phyloP scores from a whole-genome alignment of 2,797 vertebrate genomes.

The Distichodus sexfasciatus region DNA sequence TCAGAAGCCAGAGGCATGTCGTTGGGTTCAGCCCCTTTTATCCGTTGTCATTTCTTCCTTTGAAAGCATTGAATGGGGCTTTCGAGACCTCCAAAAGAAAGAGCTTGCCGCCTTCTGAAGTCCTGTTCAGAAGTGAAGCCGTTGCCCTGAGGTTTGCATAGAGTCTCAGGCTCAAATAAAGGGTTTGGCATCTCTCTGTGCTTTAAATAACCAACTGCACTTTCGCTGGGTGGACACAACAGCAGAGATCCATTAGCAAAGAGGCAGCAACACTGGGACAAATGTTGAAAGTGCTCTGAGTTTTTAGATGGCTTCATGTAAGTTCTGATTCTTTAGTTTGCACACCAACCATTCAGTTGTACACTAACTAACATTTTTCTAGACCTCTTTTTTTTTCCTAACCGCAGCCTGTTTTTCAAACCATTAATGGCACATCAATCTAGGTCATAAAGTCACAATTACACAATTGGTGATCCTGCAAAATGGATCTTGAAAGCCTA shows the following conservation, averaged over 20 bases:
- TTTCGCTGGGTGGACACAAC: constrained; percentile 14
- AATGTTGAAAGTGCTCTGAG: constrained; percentile 54
- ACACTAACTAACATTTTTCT: no score
- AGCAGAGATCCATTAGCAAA: constrained; percentile 42
- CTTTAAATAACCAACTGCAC: constrained; percentile 33
- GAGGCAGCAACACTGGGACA: constrained; percentile 22
- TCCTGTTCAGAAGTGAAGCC: constrained; percentile 46
- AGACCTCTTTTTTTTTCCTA: no score
- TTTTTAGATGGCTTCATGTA: constrained; percentile 50
- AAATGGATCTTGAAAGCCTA: no score
- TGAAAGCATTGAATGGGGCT: no score
- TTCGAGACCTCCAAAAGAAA: no score
- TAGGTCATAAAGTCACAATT: no score
- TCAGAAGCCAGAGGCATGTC: constrained; percentile 49
- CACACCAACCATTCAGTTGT: constrained; percentile 42
- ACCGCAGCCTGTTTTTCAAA: constrained; percentile 47
- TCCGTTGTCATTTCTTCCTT: constrained; percentile 35
- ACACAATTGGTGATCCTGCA: no score
- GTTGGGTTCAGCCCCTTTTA: constrained; percentile 32
- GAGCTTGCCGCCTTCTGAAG: constrained; percentile 47
- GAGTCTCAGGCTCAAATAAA: constrained; percentile 5
- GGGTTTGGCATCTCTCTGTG: constrained; percentile 2
- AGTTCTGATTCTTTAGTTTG: constrained; percentile 43
- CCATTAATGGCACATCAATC: no score
- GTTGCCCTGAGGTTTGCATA: constrained; percentile 16